Evolutionary conservation across 2,888 invertebrate species (phyloP).

Genomic region (Tachystola acroxantha): DNA sequence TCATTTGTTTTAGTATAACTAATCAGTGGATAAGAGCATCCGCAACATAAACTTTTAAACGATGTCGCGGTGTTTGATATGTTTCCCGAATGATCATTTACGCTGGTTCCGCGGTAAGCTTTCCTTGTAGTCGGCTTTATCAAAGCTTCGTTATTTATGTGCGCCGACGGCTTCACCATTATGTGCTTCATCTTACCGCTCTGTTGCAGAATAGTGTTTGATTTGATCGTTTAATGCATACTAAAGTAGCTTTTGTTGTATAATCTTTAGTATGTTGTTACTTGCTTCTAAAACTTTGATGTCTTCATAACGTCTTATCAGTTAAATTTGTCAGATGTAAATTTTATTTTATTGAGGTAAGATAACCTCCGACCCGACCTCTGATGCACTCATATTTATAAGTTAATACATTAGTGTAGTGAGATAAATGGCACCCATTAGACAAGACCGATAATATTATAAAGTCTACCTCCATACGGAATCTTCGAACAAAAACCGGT

Average conservation of each 20-base stretch:
- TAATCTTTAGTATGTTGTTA: background rate
- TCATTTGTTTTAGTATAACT: conserved; percentile 7
- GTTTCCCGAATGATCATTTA: conserved; percentile 43
- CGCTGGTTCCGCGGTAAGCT: conserved; percentile 35
- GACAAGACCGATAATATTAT: background rate
- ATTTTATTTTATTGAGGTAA: conserved; percentile 7
- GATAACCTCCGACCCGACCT: conserved; percentile 11
- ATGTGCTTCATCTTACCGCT: conserved; percentile 43
- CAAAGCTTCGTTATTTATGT: conserved; percentile 57
- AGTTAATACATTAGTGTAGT: conserved; percentile 7
- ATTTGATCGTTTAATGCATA: background rate
- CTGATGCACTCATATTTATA: conserved; percentile 1
- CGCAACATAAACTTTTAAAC: conserved; percentile 14
- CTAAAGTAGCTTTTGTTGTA: background rate
- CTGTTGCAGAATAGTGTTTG: conserved; percentile 20
- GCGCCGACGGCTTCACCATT: conserved; percentile 39
- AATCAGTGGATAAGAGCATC: conserved; percentile 12
- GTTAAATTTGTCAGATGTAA: conserved; percentile 7
- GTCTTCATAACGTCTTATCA: conserved; percentile 4
- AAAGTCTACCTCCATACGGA: background rate
- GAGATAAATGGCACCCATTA: conserved; percentile 3
- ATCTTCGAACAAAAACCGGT: background rate
- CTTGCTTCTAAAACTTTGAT: background rate
- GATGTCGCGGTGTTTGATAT: conserved; percentile 30
- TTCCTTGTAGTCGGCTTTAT: conserved; percentile 49